Percentiles rank a stretch among this genome's conserved stretches.
Conservation (phyloP, 2,797 vertebrate genomes). For the Periparus ater region DNA sequence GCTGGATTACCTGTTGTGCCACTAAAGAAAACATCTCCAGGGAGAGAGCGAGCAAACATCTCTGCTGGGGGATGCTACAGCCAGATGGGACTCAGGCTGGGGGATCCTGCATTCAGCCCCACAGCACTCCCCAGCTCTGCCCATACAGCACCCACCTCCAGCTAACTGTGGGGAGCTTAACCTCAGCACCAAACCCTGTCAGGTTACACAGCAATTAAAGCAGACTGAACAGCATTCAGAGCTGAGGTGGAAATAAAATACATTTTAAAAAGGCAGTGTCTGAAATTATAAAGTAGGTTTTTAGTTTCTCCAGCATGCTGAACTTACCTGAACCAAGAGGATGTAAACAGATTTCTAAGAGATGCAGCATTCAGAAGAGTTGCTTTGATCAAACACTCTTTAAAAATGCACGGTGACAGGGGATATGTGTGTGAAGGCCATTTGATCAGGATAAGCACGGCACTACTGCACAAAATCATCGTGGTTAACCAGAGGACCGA, state of each 20-base stretch:
- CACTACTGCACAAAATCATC: not conserved
- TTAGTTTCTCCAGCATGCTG: not conserved
- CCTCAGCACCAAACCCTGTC: not conserved
- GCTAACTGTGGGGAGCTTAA: not conserved
- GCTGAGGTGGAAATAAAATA: not conserved
- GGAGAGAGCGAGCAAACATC: not conserved
- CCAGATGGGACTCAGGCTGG: accelerated
- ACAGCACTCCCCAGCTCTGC: not conserved
- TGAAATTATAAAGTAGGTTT: not conserved
- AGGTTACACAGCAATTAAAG: not conserved
- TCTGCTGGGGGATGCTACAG: not conserved
- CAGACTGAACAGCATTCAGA: not conserved
- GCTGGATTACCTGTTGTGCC: not conserved
- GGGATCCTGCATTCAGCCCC: not conserved
- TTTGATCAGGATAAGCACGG: not conserved
- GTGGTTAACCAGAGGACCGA: not conserved
- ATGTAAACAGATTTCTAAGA: not conserved
- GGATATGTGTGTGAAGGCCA: not conserved
- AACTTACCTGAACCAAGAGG: not conserved
- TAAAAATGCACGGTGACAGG: not conserved
- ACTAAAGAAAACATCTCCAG: not conserved
- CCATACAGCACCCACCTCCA: not conserved
- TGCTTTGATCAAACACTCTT: not conserved
- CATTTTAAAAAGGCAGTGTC: not conserved
- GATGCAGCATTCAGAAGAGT: not conserved